Evolutionary conservation across 2,797 vertebrate species (phyloP).

Genomic region (Parauchenoglanis ngamensis): DNA sequence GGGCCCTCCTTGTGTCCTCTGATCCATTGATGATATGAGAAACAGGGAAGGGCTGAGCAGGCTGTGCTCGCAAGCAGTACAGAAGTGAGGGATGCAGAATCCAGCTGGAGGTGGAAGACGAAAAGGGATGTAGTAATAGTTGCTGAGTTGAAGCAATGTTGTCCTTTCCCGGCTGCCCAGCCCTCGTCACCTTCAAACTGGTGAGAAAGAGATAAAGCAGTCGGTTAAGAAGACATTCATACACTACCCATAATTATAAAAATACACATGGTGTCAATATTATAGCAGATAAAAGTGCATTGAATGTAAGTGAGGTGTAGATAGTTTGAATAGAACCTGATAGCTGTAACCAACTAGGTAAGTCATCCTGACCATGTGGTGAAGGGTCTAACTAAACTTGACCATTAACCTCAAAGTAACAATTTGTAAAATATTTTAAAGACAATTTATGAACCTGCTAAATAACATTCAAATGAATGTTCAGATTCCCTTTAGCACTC

Average conservation of each 20-base stretch:
- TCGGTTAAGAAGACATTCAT: not conserved
- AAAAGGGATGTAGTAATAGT: constrained; percentile 64
- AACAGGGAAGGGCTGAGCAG: constrained; percentile 57
- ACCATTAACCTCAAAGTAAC: not conserved
- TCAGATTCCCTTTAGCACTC: not conserved
- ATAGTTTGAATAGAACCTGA: not conserved
- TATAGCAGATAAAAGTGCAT: not conserved
- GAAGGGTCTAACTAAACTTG: not conserved
- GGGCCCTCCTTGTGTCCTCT: constrained; percentile 75
- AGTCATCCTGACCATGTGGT: not conserved
- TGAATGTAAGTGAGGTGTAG: not conserved
- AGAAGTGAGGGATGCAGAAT: constrained; percentile 44
- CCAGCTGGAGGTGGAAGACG: constrained; percentile 56
- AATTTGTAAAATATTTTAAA: not conserved
- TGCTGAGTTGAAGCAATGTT: constrained; percentile 61
- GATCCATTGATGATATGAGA: constrained; percentile 75
- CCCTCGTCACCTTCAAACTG: constrained; percentile 77
- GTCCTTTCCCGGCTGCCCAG: constrained; percentile 68
- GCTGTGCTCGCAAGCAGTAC: constrained; percentile 56
- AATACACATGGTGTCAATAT: not conserved
- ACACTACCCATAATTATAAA: not conserved
- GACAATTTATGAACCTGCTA: not conserved
- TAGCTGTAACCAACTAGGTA: not conserved
- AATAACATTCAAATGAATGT: not conserved
- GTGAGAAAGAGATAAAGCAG: constrained; percentile 51